Evolutionary conservation across 2,113 vertebrate species (phyloP), one percentile per base, ranked within the genome.

Genomic region (Cephalopterus ornatus): DNA sequence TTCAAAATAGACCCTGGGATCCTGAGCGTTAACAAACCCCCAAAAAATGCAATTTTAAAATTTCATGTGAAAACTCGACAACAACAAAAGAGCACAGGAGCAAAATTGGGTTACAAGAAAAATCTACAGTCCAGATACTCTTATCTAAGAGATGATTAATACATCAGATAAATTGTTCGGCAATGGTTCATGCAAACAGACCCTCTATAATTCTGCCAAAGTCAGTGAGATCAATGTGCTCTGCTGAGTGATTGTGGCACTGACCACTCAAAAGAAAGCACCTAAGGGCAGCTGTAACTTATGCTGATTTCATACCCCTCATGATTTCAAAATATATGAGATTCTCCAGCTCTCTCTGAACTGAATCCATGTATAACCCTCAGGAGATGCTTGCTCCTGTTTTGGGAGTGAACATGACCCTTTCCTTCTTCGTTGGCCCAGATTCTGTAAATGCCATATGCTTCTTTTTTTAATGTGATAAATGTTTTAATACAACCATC

Each of bases 71-170:
- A 84, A 83, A 62, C 8, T 16, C 13, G n/a, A 67, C 33, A 46
- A 12, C 32, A 79, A n/a, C n/a, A 62, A 81, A 30, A 70, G n/a
- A 27, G 9, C 21, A 30, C 0, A 0, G 23, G 53, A 84, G 26
- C 16, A 41, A 92, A 94, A 80, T 2, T 62, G 53, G 65, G 33
- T 91, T 81, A 72, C n/a, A 87, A 85, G 89, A 80, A 95, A 95
- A 87, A 95, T 93, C 59, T 42, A 5, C 53, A 85, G 89, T 86
- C 67, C 4, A 6, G 56, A 83, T 92, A 85, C 68, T 92, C 66
- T 78, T 93, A 92, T 94, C 93, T 91, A 80, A 94, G 62, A 95
- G 91, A 95, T 95, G 95, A 97, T 97, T 96, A 97, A 97, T 97
- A 92, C 35, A 67, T 92, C 73, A 93, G 85, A 97, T 94, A 92